Conservation (phyloP, 2,113 vertebrate genomes). For the Lagopus muta region DNA sequence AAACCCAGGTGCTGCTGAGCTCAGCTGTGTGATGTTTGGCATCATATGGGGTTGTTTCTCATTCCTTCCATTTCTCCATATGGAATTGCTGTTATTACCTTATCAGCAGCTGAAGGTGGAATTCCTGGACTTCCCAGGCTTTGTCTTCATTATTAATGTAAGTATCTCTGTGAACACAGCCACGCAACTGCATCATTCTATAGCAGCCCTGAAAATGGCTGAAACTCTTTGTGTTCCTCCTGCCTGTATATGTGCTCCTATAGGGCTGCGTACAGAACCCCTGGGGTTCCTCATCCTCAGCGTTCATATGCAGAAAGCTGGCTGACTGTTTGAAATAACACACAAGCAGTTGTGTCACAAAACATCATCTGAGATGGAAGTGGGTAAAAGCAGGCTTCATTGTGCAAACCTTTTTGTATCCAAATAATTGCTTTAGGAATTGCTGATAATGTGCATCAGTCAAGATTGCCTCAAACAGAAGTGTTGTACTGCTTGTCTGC, state of each 20-base stretch:
- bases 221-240: neutral
- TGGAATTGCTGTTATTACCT: neutral
- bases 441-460: neutral
- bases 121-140: neutral
- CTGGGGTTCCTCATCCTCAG: neutral
- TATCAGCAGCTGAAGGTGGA: neutral
- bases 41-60: neutral
- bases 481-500: neutral
- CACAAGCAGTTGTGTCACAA: neutral
- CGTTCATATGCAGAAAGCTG: neutral
- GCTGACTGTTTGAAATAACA: neutral
- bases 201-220: neutral
- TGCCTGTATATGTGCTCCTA: accelerated
- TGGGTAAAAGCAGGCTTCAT: neutral
- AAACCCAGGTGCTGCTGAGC: neutral
- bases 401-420: neutral
- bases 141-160: neutral
- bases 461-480: neutral
- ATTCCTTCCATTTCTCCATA: neutral
- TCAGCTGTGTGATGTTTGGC: neutral
- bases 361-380: neutral
- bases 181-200: neutral
- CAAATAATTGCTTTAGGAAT: neutral
- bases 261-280: neutral
- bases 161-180: neutral